These are phyloP conservation scores for Oceanites oceanicus DNA, from an alignment of 2,113 vertebrate species.

Conservation along the genomic window DNA sequence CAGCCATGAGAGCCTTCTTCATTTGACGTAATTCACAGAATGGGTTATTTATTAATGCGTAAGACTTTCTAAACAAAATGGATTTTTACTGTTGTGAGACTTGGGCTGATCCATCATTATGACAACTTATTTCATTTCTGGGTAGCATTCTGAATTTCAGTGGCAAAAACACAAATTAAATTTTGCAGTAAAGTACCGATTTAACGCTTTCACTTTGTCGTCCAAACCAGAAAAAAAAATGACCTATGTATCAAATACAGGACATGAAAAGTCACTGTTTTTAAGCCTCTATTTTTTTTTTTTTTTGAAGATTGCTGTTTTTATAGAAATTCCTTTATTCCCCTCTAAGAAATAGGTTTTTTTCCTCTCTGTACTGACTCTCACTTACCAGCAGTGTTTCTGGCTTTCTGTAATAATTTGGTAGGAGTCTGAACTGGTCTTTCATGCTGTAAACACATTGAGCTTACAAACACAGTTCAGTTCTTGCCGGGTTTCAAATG, in stretches of 20 bases:
- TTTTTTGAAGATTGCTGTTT: background rate
- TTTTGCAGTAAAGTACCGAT: background rate
- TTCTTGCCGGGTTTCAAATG: background rate
- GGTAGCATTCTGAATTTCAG: background rate
- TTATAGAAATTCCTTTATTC: background rate
- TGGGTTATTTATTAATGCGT: conserved; percentile 54
- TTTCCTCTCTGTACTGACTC: background rate
- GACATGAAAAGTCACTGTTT: background rate
- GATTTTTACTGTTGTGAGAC: conserved; percentile 7
- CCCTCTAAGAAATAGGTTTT: background rate
- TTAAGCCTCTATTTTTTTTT: background rate
- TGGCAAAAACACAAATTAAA: background rate
- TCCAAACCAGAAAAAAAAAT: background rate
- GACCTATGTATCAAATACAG: background rate
- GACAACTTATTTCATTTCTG: conserved; percentile 17
- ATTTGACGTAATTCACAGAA: conserved; percentile 38
- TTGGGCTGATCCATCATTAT: conserved; percentile 13
- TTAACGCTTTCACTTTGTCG: background rate
- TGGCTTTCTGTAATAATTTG: background rate
- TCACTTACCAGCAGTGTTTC: background rate
- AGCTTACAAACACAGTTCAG: background rate
- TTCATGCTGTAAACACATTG: conserved; percentile 28
- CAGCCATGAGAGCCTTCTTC: conserved; percentile 19
- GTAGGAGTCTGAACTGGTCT: background rate
- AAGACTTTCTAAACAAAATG: conserved; percentile 46